These are phyloP conservation scores for Anoplius nigerrimus DNA, from an alignment of 2,888 invertebrate species.

Conservation along the genomic window DNA sequence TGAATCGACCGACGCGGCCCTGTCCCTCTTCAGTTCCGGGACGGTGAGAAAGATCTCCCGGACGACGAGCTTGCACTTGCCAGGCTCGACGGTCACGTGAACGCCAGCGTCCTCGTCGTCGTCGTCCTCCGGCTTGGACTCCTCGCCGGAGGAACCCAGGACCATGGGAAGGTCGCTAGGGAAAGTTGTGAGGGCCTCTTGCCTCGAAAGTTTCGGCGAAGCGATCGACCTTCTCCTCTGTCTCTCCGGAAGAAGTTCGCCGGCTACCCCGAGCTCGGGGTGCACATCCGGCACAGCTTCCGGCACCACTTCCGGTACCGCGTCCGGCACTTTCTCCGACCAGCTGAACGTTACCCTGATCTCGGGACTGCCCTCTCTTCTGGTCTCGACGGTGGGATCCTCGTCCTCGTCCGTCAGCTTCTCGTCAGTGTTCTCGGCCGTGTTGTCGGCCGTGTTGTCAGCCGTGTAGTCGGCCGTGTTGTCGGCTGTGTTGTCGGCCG, in stretches of 20 bases:
- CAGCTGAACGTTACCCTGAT: constrained; percentile 64
- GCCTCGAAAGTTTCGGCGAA: constrained; percentile 77
- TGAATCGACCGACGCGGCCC: constrained; percentile 92
- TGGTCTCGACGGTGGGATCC: constrained; percentile 48
- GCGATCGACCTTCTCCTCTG: constrained; percentile 85
- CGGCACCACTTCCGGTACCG: constrained; percentile 19
- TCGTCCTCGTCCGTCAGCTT: constrained; percentile 30
- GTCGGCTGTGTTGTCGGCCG: constrained; percentile 51
- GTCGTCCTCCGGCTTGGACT: constrained; percentile 26
- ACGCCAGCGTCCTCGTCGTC: constrained; percentile 39
- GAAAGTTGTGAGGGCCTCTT: constrained; percentile 86
- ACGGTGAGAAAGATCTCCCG: constrained; percentile 87
- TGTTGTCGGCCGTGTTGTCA: constrained; percentile 67
- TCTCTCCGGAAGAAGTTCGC: constrained; percentile 63
- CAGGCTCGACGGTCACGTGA: constrained; percentile 8
- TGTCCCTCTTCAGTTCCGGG: constrained; percentile 88
- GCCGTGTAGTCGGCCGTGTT: constrained; percentile 36
- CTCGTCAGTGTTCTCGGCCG: constrained; percentile 65
- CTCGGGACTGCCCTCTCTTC: constrained; percentile 66
- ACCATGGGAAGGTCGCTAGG: constrained; percentile 62
- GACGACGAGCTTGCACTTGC: constrained; percentile 75
- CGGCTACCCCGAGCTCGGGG: constrained; percentile 8
- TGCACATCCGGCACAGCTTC: constrained; percentile 33
- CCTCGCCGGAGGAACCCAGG: constrained; percentile 41
- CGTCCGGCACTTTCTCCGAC: constrained; percentile 24